Conservation (phyloP, 2,797 vertebrate species). For the Pyrocephalus nanus region DNA sequence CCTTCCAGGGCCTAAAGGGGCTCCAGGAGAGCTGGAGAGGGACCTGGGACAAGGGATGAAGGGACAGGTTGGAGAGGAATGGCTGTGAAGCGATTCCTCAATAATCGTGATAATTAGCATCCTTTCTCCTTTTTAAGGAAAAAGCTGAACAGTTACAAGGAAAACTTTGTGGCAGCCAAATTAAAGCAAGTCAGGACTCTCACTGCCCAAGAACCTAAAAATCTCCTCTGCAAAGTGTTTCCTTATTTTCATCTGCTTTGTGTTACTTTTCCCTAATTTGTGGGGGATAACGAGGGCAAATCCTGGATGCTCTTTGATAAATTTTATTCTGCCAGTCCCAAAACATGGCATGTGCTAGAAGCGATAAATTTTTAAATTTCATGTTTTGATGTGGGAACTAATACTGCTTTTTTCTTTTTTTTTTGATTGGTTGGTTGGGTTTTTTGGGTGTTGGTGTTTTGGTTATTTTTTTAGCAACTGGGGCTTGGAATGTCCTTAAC, state of each 20-base stretch:
- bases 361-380: background rate
- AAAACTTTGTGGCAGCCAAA: background rate
- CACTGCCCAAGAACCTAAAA: background rate
- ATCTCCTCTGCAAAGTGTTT: background rate
- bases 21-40: background rate
- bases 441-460: background rate
- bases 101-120: background rate
- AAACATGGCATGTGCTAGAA: background rate
- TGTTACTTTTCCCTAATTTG: background rate
- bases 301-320: background rate
- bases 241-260: background rate
- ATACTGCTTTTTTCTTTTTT: background rate
- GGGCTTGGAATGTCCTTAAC: background rate
- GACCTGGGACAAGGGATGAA: background rate
- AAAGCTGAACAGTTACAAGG: too few species aligned
- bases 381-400: background rate
- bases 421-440: too few species aligned
- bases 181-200: background rate
- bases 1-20: background rate
- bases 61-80: background rate
- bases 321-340: background rate
- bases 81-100: background rate
- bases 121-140: background rate
- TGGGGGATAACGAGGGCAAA: background rate
- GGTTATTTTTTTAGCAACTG: background rate